Evolutionary conservation across 2,888 invertebrate genomes (phyloP), one percentile per base, ranked within the genome.

Genomic region (Drosophila anomalata): DNA sequence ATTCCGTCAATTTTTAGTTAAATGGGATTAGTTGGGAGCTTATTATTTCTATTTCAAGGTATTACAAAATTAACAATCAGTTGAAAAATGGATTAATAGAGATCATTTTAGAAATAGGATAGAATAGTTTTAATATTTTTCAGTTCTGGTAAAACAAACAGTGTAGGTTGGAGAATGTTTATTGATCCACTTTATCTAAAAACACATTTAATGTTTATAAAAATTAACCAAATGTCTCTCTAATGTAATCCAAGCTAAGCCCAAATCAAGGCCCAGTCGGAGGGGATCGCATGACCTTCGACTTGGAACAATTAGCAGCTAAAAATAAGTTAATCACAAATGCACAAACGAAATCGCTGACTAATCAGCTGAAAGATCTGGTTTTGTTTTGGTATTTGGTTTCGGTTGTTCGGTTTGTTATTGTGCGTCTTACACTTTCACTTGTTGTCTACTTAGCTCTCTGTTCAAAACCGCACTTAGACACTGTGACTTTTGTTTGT

Each of bases 1-100:
- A 95, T 95, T 85, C 55, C 55, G 39, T 69, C 48, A 50, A 42
- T 44, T 68, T 36, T 36, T n/a, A n/a, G 36, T 36, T 36, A 14
- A 6, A 14, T 6, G 22, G 69, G 67, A 67, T 68, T 44, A 46
- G 41, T 51, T 36, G 57, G 50, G 66, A 52, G n/a, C 39, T 24
- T 48, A 7, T 48, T 8, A n/a, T 24, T 65, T 66, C 63, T 65
- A 20, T 14, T 29, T 29, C 1, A 9, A 12, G 51, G 14, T 33
- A 33, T 6, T 12, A 33, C 50, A 3, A 8, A 22, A 9, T 44
- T n/a, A 14, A 55, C 31, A 22, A 12, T 36, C 8, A 24, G 8
- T 9, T 9, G 20, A 5, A 29, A 11, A 26, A 12, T 3, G 3
- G 2, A 5, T 20, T 20, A 4, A 42, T 9, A 42, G 7, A 11